Evolutionary conservation across 2,113 vertebrate genomes (phyloP), one percentile per base, ranked within the genome.

Genomic region (Peromyscus maniculatus): DNA sequence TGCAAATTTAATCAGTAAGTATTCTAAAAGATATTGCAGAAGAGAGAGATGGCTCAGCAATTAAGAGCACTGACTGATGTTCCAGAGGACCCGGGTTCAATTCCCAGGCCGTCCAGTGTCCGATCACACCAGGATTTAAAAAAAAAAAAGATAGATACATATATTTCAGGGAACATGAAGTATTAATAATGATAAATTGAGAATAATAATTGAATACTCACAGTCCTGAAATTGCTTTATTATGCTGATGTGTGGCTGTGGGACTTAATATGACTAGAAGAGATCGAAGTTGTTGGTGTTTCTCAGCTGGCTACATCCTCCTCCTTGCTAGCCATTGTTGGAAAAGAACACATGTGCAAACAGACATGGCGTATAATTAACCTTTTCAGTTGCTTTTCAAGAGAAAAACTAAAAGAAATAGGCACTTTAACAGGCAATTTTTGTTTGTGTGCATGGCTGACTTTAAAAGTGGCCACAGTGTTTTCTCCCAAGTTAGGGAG

Each of bases 1-100:
- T 78, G 28, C 52, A 95, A 86, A 93, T 64, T 79, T 95, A 92
- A 94, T 59, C 39, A n/a, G 33, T 39, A 79, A 90, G 79, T 69
- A 19, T 89, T 91, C 95, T 94, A 17, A 46, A 91, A 88, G 62
- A 9, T 9, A 52, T 52, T 52, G 52, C 52, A 52, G 52, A 52
- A 52, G 52, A 52, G 52, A 52, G 52, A 52, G 52, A 52, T 52
- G 52, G 52, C 52, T 52, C 52, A 52, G 52, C 52, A 52, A 10
- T 52, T 52, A 52, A 52, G 52, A 52, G 52, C 8, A 52, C 52
- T 52, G 52, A 52, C 52, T 9, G 52, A 52, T 52, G 52, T 52
- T 52, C 52, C 52, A 52, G 52, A 52, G 52, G 52, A 52, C 52
- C 52, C 1, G 52, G 52, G 52, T 52, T 52, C 52, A 52, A 52